Conservation (phyloP, 2,888 invertebrate species). For the Mechanitis messenoides region DNA sequence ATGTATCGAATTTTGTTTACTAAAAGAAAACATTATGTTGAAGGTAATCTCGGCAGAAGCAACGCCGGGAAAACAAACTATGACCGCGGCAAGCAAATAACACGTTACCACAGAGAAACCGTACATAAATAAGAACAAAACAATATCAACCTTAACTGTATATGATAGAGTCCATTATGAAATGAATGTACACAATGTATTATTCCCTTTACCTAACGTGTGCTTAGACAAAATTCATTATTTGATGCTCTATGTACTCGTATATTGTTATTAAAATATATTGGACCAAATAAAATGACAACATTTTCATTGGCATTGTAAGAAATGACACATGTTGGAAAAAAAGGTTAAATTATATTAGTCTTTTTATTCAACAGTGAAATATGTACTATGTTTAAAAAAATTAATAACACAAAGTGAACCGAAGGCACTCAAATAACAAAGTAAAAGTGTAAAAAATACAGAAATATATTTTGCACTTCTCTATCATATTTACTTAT, state of each 20-base stretch:
- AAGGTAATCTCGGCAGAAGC: slow-evolving; percentile 31
- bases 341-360: no score
- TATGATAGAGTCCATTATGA: slow-evolving; percentile 6
- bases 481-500: no score
- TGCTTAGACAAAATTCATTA: slow-evolving; percentile 2
- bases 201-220: neutral
- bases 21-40: slow-evolving; percentile 30
- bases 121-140: slow-evolving; percentile 12
- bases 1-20: slow-evolving; percentile 25
- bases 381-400: no score
- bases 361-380: no score
- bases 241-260: slow-evolving; percentile 6
- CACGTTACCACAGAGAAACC: slow-evolving; percentile 12
- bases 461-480: no score
- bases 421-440: no score
- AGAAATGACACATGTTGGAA: no score
- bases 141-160: slow-evolving; percentile 10
- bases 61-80: slow-evolving; percentile 16
- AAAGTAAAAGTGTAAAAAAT: no score
- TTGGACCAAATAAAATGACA: neutral
- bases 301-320: neutral
- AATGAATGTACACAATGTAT: neutral
- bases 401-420: no score
- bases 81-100: slow-evolving; percentile 21
- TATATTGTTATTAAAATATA: neutral